Percentiles rank a stretch among this genome's conserved stretches.
Evolutionary conservation across 2,797 vertebrate genomes (phyloP).

Genomic region (Hydrophis major): DNA sequence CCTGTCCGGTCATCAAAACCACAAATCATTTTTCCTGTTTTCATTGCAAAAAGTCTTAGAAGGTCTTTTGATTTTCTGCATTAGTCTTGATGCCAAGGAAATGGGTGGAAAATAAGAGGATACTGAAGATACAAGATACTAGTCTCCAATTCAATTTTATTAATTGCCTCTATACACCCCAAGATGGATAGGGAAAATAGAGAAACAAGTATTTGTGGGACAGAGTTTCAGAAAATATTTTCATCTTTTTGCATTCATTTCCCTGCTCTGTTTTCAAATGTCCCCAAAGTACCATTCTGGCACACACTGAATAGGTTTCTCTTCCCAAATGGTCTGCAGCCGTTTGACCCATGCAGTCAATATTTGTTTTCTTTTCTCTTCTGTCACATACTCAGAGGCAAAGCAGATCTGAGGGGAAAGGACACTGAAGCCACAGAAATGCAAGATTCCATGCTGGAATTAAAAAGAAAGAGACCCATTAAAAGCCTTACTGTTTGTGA

Average conservation of each 20-base stretch:
- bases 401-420: constrained; percentile 85
- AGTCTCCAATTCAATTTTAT: neutral
- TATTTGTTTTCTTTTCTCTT: constrained; percentile 69
- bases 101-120: neutral
- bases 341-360: constrained; percentile 73
- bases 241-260: neutral
- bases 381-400: constrained; percentile 59
- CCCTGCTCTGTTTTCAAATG: neutral
- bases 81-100: neutral
- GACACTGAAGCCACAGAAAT: constrained; percentile 85
- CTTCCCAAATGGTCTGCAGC: constrained; percentile 75
- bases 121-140: neutral
- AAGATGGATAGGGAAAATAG: neutral
- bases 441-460: constrained; percentile 79
- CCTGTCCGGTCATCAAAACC: neutral
- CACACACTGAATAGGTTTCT: constrained; percentile 76
- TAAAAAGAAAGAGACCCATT: neutral
- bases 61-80: neutral
- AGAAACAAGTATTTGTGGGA: neutral
- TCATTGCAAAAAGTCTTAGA: neutral
- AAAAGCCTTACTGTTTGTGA: neutral
- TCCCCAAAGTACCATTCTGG: constrained; percentile 75
- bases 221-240: neutral
- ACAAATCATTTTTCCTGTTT: neutral
- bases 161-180: neutral